Evolutionary conservation across 1,140 invertebrate genomes (phyloP), one percentile per base, ranked within the genome.

Genomic region (Brachionus paranguensis): DNA sequence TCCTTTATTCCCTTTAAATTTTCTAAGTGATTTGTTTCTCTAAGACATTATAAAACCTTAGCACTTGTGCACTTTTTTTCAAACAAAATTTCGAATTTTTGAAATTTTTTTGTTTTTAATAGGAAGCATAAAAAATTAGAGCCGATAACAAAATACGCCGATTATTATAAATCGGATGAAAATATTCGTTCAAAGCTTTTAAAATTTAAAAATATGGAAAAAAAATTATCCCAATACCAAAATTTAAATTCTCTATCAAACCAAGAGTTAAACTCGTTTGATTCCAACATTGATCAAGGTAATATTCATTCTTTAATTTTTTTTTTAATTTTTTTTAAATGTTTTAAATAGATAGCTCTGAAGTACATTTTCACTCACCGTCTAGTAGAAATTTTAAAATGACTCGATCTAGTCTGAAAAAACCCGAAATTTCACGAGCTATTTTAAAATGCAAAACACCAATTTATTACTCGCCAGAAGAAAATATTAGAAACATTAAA

Each of bases 381-480:
- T 72, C 37, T n/a, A n/a, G 6, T 24, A 76, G 14, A 50, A 76
- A 29, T 27, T 47, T 50, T 27, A 50, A 47, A 11, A 76, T 12
- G 33, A 0, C 10, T 41, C 37, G 33, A 17, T 43, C 68, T n/a
- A 72, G 37, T 43, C 12, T 12, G 14, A 72, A 41, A 47, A 33
- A 76, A 47, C 72, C 72, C 4, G 72, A 76, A 50, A 50, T 76
- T 27, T 76, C 72, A 50, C 41, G 45, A 29, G 43, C 72, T 14
- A 76, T 50, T 24, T 20, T 76, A 27, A 76, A 76, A n/a, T 50
- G 27, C 12, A 76, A 76, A 27, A 76, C 72, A 47, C 72, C 72
- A 12, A 76, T 76, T 76, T 50, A 76, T 27, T 76, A 76, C 50
- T 76, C 72, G 11, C 72, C 72, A 14, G 72, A 76, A 8, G 72